Base-by-base conservation (phyloP, 2,797 vertebrate species). In the Pseudochirops corinnae region DNA sequence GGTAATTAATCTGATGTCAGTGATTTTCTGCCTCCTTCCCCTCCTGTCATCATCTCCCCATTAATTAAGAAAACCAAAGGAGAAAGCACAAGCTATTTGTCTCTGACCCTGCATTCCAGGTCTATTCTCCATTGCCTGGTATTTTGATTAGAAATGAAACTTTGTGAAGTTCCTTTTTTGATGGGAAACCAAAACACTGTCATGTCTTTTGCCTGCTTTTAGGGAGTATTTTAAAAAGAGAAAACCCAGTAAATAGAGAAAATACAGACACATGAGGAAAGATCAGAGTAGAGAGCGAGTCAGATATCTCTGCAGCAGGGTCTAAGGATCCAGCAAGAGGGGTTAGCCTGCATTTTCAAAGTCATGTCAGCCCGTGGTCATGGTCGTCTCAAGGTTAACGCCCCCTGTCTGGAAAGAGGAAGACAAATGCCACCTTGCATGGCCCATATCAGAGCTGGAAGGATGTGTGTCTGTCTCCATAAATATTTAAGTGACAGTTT, bases 401-500 rank as follows among this genome's bases (percentile, higher is more conserved):
- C 55, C 18, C 60, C 93, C 53, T 96, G 82, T 33, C 2, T n/a
- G 14, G 93, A 21, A 90, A 0, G 93, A 92, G 0, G 94, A 2
- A 93, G 74, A 53, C 21, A 82, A 53, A 96, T 28, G 1, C 93
- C 3, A 92, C 92, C 94, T 90, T 91, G 39, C 0, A 0, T 56
- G 33, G 94, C 93, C 91, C 39, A 26, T 91, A 31, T 0, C 18
- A 3, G 62, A 57, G 92, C 92, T 7, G 0, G 18, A 82, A 97
- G 97, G 96, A 95, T 39, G 96, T 67, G 98, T 97, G 96, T 4
- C 13, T 31, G 52, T 91, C 52, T 14, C 92, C 94, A 93, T 95
- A 56, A 98, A 97, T 91, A 97, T 93, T 96, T 98, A 92, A 98
- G 87, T 39, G 26, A 56, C 91, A 39, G 50, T 96, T 96, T 96